phyloP scores from a whole-genome alignment of 1,140 invertebrate species.

The Pissodes strobi region DNA sequence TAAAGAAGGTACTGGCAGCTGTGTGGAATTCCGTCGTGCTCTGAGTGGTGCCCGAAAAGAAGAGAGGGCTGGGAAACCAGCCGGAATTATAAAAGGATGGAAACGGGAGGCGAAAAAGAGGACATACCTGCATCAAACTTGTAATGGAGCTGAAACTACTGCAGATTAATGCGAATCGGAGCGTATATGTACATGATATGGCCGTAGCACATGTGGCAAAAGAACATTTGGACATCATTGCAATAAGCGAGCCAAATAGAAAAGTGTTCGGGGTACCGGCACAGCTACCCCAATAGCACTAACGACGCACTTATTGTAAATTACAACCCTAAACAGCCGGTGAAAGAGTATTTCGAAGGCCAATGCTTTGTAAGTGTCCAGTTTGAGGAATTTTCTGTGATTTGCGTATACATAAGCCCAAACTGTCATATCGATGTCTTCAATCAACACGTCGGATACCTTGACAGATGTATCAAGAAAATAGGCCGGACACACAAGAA shows the following conservation, averaged over 20 bases:
- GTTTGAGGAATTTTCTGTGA: too few species aligned
- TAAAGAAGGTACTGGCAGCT: neutral
- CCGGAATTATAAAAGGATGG: too few species aligned
- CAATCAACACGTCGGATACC: too few species aligned
- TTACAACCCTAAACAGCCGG: neutral
- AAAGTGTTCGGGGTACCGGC: too few species aligned
- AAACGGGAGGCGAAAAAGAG: too few species aligned
- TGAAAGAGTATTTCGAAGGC: neutral
- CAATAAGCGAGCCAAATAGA: neutral
- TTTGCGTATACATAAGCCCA: too few species aligned
- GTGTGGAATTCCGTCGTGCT: neutral
- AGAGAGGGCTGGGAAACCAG: too few species aligned
- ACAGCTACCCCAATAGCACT: neutral
- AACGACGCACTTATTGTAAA: neutral
- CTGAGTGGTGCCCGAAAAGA: neutral
- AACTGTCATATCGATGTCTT: too few species aligned
- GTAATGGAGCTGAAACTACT: too few species aligned
- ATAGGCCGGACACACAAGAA: too few species aligned
- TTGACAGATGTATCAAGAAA: too few species aligned
- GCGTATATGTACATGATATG: neutral
- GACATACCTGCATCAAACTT: too few species aligned
- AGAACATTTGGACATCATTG: neutral
- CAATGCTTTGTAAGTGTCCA: neutral
- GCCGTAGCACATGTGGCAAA: neutral
- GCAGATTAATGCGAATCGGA: neutral